Conservation (phyloP, 2,113 vertebrate species). For the Pantherophis guttatus region DNA sequence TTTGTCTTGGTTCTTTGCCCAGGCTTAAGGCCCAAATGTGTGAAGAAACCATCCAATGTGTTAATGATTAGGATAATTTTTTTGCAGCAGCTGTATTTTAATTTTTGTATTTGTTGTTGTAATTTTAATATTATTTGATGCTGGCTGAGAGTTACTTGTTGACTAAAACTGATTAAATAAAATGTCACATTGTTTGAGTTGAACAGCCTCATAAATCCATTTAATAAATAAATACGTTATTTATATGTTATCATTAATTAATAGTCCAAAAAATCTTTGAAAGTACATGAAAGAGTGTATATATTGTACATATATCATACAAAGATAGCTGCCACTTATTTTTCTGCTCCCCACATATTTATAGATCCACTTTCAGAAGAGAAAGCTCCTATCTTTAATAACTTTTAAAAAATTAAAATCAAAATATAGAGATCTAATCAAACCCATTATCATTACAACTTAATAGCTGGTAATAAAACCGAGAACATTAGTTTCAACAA, state of each 20-base stretch:
- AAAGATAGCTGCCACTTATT: not conserved
- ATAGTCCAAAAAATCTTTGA: not conserved
- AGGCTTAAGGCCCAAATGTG: not conserved
- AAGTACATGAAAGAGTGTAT: not conserved
- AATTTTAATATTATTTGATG: not conserved
- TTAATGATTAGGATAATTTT: not conserved
- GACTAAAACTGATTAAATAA: not conserved
- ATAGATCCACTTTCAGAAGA: not conserved
- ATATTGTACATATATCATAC: not conserved
- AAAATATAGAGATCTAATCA: constrained; percentile 38
- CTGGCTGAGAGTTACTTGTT: not conserved
- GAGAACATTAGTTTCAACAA: constrained; percentile 32
- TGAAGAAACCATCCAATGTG: not conserved
- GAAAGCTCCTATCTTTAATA: constrained; percentile 29
- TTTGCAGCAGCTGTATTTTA: not conserved
- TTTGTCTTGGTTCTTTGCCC: not conserved
- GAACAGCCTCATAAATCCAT: not conserved
- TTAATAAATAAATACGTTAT: not conserved
- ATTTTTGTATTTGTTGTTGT: not conserved
- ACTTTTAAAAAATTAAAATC: not conserved
- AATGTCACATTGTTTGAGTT: not conserved
- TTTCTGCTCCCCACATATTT: constrained; percentile 5
- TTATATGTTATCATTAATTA: not conserved
- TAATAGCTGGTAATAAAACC: constrained; percentile 49
- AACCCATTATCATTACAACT: constrained; percentile 46